A percentile compares a stretch with the other conserved stretches of the same genome.
These are phyloP conservation scores for Halichoerus grypus DNA, from an alignment of 2,113 vertebrate genomes.

Conservation along the genomic window DNA sequence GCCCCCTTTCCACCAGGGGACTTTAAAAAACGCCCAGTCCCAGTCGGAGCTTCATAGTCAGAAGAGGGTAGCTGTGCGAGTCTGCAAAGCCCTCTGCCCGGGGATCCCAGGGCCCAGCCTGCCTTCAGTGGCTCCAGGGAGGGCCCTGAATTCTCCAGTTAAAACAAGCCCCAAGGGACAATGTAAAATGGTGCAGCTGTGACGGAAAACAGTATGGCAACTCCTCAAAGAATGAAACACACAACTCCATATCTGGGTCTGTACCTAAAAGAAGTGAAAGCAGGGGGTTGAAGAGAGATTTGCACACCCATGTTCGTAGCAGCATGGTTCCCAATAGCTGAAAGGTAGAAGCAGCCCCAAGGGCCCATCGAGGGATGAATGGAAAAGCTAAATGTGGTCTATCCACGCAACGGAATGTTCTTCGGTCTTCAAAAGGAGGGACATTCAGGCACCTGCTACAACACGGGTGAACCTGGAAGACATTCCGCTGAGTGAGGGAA, in stretches of 20 bases:
- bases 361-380: background rate
- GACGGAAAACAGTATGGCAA: background rate
- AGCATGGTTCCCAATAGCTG: background rate
- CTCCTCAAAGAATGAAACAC: background rate
- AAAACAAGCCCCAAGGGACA: background rate
- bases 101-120: background rate
- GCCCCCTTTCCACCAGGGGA: background rate
- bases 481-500: background rate
- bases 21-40: background rate
- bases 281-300: background rate
- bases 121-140: background rate
- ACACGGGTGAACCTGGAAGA: background rate
- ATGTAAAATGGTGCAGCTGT: background rate
- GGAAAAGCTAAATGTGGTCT: background rate
- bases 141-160: background rate
- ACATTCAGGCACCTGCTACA: background rate
- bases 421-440: background rate
- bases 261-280: background rate
- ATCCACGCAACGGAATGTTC: no score
- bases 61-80: background rate
- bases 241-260: no score
- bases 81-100: background rate
- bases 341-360: background rate
- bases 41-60: background rate
- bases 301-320: background rate